These are phyloP conservation scores for pig (Sus scrofa) DNA, from an alignment of 2,113 vertebrate genomes.

Conservation along the genomic window DNA sequence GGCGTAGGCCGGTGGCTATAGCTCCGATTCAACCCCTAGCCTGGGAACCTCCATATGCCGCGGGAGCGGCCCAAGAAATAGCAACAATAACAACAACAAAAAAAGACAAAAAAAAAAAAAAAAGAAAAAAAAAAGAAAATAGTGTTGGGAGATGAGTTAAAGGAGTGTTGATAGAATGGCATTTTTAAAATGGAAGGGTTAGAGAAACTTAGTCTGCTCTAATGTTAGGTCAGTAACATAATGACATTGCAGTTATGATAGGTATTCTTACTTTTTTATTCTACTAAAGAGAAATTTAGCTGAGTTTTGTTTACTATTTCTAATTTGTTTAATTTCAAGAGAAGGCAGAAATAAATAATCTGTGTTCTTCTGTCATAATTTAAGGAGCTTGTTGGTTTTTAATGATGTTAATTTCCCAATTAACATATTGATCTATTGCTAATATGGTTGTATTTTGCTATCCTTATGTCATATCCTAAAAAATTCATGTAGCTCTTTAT, in stretches of 20 bases:
- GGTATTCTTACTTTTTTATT: neutral
- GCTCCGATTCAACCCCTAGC: no score
- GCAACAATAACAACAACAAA: no score
- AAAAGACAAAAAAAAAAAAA: no score
- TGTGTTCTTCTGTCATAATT: neutral
- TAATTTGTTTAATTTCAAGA: constrained; percentile 10
- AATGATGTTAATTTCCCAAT: constrained; percentile 6
- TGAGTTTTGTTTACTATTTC: constrained; percentile 22
- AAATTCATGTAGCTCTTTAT: neutral
- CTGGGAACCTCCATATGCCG: no score
- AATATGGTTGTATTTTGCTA: neutral
- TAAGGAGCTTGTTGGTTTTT: neutral
- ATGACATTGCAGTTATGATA: neutral
- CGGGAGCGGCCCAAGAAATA: no score
- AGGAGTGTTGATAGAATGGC: neutral
- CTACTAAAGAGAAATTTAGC: constrained; percentile 42
- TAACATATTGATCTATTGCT: neutral
- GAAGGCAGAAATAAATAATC: neutral
- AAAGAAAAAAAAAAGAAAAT: no score
- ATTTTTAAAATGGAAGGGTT: constrained; percentile 15
- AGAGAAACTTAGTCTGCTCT: neutral
- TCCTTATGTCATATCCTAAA: constrained; percentile 1
- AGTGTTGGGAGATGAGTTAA: constrained; percentile 2
- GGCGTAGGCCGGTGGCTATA: no score
- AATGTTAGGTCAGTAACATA: neutral